Evolutionary conservation across 1,140 invertebrate species (phyloP), one percentile per base, ranked within the genome.

Genomic region (Thalassaphorura encarpata): DNA sequence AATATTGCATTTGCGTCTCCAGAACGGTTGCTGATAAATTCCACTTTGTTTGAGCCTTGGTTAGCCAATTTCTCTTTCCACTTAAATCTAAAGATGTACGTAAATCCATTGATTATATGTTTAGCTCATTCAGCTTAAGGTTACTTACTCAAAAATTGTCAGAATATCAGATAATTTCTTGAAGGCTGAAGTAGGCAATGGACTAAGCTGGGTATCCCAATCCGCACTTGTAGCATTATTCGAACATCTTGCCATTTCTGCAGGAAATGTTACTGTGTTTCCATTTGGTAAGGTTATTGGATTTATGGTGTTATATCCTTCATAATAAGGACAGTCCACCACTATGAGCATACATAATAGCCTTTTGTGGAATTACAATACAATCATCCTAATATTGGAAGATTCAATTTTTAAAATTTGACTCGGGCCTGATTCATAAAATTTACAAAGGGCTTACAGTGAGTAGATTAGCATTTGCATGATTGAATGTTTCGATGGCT

Each of bases 121-220:
- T 27, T 33, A 56, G 33, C 1, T 45, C 42, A 45, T 57, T 36
- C 33, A 36, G n/a, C 33, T 36, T 36, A 52, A 54, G 45, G 2
- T 54, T 19, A 55, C 66, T 61, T 68, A 83, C 80, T 69, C 75
- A 59, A 84, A 88, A 27, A 94, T 80, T 41, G 81, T 76, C n/a
- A 83, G 71, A 16, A 88, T 84, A 19, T 83, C 70, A 2, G 83
- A 78, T 1, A 97, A 67, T 39, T 79, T 72, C 6, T 74, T 80
- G 69, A 92, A 89, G 36, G 75, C 70, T 21, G 77, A 55, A 16
- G 70, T 57, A 1, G 81, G 75, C 2, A 97, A 66, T 67, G 90
- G 85, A 47, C 83, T 87, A 1, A 97, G 69, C 71, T 98, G 95
- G 43, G 97, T 72, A 71, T 99, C 95, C 73, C 97, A 91, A 0